A percentile compares a stretch with the other conserved stretches of the same genome.
phyloP scores from a whole-genome alignment of 2,888 invertebrate genomes.

The Acanthosepion esculentum region DNA sequence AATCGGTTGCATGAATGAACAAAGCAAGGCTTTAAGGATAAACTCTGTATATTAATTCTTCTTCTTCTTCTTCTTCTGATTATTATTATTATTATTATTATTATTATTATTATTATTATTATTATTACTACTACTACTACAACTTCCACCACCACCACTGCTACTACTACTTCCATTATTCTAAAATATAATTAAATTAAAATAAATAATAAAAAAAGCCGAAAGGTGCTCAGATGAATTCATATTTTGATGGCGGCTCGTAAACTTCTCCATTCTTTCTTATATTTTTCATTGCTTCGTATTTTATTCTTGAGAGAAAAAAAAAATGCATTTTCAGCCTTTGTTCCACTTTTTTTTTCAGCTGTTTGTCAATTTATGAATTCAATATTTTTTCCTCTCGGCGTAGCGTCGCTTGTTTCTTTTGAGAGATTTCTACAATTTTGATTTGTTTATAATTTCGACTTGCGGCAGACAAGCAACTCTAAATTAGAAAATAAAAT shows the following conservation, averaged over 20 bases:
- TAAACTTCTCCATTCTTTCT: neutral
- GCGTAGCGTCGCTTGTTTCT: neutral
- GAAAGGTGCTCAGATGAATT: neutral
- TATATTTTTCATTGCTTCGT: neutral
- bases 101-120: no score
- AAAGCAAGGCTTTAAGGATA: no score
- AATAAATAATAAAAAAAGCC: neutral
- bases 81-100: no score
- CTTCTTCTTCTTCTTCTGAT: no score
- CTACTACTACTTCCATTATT: no score
- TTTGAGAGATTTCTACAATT: neutral
- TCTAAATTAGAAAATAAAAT: neutral
- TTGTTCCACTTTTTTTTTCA: neutral
- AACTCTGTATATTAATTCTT: no score
- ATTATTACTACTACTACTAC: no score
- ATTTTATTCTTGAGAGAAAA: neutral
- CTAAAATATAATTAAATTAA: neutral
- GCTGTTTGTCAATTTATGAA: neutral
- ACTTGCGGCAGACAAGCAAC: neutral
- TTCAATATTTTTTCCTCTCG: neutral
- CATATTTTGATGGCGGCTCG: neutral
- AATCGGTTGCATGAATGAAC: no score
- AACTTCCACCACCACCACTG: no score
- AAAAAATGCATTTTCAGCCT: neutral
- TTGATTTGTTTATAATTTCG: neutral